phyloP scores from a whole-genome alignment of 2,797 vertebrate species.

The Galago senegalensis region DNA sequence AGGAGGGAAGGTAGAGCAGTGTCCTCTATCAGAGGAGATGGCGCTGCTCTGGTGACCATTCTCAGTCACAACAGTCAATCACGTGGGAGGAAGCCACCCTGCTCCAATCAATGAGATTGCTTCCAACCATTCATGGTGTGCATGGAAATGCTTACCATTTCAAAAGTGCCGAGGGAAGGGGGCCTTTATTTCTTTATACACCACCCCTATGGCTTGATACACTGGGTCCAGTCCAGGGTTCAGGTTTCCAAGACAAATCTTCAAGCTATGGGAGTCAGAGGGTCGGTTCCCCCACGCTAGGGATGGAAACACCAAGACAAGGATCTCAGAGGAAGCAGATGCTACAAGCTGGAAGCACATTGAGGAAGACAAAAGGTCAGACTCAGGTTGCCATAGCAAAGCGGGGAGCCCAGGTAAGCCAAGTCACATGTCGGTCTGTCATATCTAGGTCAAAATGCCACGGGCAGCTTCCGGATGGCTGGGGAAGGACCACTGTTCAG shows the following conservation, averaged over 20 bases:
- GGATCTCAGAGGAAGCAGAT: conserved; percentile 48
- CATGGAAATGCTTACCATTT: conserved; percentile 39
- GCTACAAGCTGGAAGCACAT: conserved; percentile 9
- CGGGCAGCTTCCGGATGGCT: neutral
- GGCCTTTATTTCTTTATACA: conserved; percentile 24
- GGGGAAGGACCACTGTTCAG: neutral
- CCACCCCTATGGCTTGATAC: conserved; percentile 21
- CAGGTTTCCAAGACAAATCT: conserved; percentile 69
- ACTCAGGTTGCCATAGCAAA: conserved; percentile 62
- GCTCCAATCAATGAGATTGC: conserved; percentile 58
- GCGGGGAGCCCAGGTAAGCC: conserved; percentile 49
- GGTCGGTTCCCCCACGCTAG: conserved; percentile 5
- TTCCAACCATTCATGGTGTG: neutral
- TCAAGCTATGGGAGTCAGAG: neutral
- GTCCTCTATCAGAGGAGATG: conserved; percentile 75
- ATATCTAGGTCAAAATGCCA: conserved; percentile 4
- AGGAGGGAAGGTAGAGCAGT: conserved; percentile 66
- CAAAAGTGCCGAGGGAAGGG: conserved; percentile 4
- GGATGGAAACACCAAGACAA: conserved; percentile 52
- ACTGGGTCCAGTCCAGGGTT: neutral
- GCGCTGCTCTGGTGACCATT: conserved; percentile 69
- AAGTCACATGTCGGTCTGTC: neutral
- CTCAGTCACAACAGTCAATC: conserved; percentile 52
- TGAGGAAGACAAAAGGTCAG: conserved; percentile 65
- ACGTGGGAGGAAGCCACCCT: conserved; percentile 48